A percentile compares a stretch with the other conserved stretches of the same genome.
phyloP scores from a whole-genome alignment of 1,140 invertebrate genomes.

The Musca domestica region DNA sequence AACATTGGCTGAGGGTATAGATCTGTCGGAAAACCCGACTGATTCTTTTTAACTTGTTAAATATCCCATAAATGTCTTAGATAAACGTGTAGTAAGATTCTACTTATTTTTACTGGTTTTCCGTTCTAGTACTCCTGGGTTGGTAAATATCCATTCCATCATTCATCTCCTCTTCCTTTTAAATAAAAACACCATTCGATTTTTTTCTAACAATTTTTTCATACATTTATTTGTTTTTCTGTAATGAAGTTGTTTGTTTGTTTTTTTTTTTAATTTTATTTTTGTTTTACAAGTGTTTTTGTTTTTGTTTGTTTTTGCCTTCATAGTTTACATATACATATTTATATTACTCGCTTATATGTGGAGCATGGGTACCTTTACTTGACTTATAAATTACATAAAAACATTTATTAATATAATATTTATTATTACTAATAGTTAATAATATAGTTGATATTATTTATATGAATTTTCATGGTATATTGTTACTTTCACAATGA shows the following conservation, averaged over 20 bases:
- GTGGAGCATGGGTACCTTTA: background rate
- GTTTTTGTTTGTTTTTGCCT: background rate
- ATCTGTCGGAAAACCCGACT: too few species aligned
- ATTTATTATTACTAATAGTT: conserved; percentile 1
- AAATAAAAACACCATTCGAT: background rate
- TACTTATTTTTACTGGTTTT: too few species aligned
- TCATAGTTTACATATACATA: conserved; percentile 6
- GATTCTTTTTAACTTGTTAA: too few species aligned
- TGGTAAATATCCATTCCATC: too few species aligned
- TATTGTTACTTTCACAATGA: background rate
- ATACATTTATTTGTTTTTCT: background rate
- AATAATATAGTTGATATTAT: background rate
- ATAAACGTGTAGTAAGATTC: too few species aligned
- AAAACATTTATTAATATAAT: conserved; percentile 19
- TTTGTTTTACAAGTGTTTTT: conserved; percentile 7
- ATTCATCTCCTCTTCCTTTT: too few species aligned
- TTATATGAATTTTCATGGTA: background rate
- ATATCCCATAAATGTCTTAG: too few species aligned
- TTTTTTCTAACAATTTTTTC: conserved; percentile 5
- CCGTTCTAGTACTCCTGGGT: too few species aligned
- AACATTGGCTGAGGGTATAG: too few species aligned
- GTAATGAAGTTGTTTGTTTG: background rate
- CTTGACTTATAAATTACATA: conserved; percentile 21
- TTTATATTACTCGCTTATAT: too few species aligned
- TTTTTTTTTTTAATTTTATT: conserved; percentile 7